A percentile compares a stretch with the other conserved stretches of the same genome.
These are phyloP conservation scores for Drosophila pseudotalamancana DNA, from an alignment of 2,888 invertebrate genomes.

Conservation along the genomic window DNA sequence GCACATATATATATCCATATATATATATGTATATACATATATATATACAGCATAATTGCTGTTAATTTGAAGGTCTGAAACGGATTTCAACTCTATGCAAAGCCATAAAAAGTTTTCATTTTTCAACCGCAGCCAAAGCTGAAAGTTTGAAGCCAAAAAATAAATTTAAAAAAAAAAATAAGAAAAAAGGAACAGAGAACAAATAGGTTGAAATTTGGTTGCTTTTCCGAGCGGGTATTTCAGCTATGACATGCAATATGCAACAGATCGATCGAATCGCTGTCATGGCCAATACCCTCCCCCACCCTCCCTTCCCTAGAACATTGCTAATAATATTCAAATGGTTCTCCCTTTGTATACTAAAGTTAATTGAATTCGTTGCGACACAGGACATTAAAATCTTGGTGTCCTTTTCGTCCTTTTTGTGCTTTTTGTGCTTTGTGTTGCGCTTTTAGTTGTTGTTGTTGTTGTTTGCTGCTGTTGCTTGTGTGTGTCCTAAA, in stretches of 20 bases:
- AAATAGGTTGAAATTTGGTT: background rate
- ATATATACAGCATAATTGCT: background rate
- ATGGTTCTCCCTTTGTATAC: no score
- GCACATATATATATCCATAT: background rate
- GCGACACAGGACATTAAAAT: conserved; percentile 55
- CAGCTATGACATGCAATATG: background rate
- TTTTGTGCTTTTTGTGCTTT: conserved; percentile 6
- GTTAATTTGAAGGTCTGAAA: conserved; percentile 11
- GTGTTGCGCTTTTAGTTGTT: no score
- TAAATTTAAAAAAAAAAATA: background rate
- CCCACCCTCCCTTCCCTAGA: background rate
- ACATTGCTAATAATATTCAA: conserved; percentile 14
- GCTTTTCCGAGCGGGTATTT: background rate
- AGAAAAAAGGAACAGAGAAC: background rate
- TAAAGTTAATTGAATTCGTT: conserved; percentile 59
- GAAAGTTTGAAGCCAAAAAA: conserved; percentile 1
- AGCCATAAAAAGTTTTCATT: conserved; percentile 18
- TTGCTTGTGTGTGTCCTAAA: conserved; percentile 14
- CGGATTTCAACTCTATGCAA: conserved; percentile 11
- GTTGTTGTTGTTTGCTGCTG: background rate
- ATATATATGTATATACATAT: background rate
- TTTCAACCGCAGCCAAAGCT: background rate
- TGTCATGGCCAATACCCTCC: no score
- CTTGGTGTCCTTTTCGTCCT: conserved; percentile 5
- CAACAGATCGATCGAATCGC: background rate